Base-by-base conservation (phyloP, 2,113 vertebrate species). In the Callipepla squamata region DNA sequence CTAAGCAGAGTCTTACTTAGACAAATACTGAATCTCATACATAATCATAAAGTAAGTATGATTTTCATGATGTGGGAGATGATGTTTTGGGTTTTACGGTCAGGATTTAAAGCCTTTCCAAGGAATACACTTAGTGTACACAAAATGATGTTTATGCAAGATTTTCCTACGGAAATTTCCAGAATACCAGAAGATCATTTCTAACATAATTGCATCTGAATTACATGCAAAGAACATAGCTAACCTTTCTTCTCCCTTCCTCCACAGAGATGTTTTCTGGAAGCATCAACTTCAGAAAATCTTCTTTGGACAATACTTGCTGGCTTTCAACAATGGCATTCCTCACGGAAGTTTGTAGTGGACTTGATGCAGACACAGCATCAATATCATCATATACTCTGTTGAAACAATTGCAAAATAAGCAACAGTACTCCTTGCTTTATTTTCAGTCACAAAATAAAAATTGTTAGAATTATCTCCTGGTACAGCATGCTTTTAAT, bases 231-330 rank as follows among this genome's bases (percentile, higher is more conserved):
- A 94, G 32, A 61, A 85, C 82, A 59, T 10, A 55, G 40, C 98
- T 98, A 94, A 99, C 99, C 98, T 99, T 99, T 85, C 98, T 98
- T 95, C 96, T 98, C 53, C 98, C 96, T 65, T 98, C 98, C 44
- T 98, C 98, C 89, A 97, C 96, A 16, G 98, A 96, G 30, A 98
- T 98, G 95, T 97, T 99, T 87, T 98, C 98, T 3, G 98, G 98
- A 89, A 98, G 92, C 98, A 99, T 98, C 97, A 99, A 47, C 94
- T 99, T 99, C 88, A 98, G 95, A 87, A 99, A 99, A 76, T 99
- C 99, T 89, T 99, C 98, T 97, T 99, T 99, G 22, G 98, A 98
- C 76, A 99, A 97, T 36, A 98, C 97, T 69, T 98, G 98, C 40
- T 98, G 98, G 20, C 97, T 94, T 95, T 98, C 98, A 50, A 97